These are phyloP conservation scores for Kryphioiulus occultus DNA, from an alignment of 2,888 invertebrate genomes.

Conservation along the genomic window DNA sequence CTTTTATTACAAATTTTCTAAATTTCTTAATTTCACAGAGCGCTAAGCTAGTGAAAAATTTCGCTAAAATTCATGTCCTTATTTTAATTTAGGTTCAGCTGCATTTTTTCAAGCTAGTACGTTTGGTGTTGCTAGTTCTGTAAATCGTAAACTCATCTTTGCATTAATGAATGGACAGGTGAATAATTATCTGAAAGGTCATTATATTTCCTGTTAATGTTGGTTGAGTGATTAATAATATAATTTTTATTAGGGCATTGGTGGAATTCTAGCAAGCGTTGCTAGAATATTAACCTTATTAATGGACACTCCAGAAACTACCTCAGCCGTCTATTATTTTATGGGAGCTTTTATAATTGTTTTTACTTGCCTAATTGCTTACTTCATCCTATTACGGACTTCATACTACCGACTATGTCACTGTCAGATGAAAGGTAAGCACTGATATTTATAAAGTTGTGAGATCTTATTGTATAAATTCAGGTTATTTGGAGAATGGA, in stretches of 20 bases:
- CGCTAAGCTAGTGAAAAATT: too few relatives aligned
- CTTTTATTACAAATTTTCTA: too few relatives aligned
- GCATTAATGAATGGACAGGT: constrained; percentile 75
- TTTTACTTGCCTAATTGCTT: not conserved
- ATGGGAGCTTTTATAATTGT: constrained; percentile 78
- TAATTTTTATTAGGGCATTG: constrained; percentile 80
- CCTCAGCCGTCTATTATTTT: constrained; percentile 87
- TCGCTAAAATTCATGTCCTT: constrained; percentile 37
- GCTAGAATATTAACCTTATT: constrained; percentile 84
- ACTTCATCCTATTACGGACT: constrained; percentile 14
- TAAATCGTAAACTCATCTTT: constrained; percentile 79
- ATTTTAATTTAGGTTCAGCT: constrained; percentile 74
- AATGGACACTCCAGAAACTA: constrained; percentile 80
- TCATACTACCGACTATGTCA: not conserved
- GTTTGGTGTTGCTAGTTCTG: constrained; percentile 85
- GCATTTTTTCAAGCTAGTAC: constrained; percentile 86
- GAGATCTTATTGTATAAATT: too few relatives aligned
- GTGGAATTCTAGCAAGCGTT: constrained; percentile 87
- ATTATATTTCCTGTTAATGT: not conserved
- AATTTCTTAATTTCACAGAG: too few relatives aligned
- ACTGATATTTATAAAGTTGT: not conserved
- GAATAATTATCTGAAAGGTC: not conserved
- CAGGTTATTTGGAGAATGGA: too few relatives aligned
- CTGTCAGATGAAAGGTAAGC: not conserved
- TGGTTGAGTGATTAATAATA: not conserved